Percentiles rank a stretch among this genome's conserved stretches.
Evolutionary conservation across 2,888 invertebrate genomes (phyloP).

Genomic region (Trichacis sp.): DNA sequence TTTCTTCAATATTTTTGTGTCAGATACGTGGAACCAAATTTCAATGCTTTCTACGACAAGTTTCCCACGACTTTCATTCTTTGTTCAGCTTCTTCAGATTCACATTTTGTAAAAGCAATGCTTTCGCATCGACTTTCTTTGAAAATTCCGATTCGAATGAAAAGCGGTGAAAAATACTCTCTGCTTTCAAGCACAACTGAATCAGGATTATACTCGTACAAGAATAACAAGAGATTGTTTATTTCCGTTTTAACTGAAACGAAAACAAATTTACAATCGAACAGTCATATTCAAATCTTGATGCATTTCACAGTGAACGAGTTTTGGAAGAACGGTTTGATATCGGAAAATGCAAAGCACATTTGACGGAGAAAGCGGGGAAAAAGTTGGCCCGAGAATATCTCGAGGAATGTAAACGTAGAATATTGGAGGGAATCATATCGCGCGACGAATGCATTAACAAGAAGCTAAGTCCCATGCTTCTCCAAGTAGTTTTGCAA

Average conservation of each 20-base stretch:
- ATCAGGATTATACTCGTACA: neutral
- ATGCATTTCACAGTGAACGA: constrained; percentile 18
- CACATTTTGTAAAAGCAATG: constrained; percentile 7
- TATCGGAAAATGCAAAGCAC: constrained; percentile 18
- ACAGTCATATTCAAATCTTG: too few species aligned
- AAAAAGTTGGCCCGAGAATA: constrained; percentile 6
- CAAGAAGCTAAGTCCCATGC: constrained; percentile 17
- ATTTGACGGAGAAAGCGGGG: constrained; percentile 6
- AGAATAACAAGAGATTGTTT: too few species aligned
- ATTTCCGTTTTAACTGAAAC: too few species aligned
- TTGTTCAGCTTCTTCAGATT: constrained; percentile 1
- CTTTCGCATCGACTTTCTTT: constrained; percentile 4
- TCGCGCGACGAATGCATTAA: constrained; percentile 3
- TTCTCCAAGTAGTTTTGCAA: constrained; percentile 35
- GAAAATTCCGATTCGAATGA: too few species aligned
- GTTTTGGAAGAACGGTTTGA: constrained; percentile 37
- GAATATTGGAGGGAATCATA: constrained; percentile 21
- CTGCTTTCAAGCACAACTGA: too few species aligned
- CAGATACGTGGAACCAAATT: too few species aligned
- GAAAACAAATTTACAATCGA: too few species aligned
- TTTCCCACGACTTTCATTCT: constrained; percentile 8
- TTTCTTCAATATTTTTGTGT: too few species aligned
- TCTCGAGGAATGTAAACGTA: constrained; percentile 30
- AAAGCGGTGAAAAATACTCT: too few species aligned
- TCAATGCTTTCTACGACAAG: too few species aligned